Evolutionary conservation across 2,888 invertebrate genomes (phyloP).

Genomic region (Harpalus rubripes): DNA sequence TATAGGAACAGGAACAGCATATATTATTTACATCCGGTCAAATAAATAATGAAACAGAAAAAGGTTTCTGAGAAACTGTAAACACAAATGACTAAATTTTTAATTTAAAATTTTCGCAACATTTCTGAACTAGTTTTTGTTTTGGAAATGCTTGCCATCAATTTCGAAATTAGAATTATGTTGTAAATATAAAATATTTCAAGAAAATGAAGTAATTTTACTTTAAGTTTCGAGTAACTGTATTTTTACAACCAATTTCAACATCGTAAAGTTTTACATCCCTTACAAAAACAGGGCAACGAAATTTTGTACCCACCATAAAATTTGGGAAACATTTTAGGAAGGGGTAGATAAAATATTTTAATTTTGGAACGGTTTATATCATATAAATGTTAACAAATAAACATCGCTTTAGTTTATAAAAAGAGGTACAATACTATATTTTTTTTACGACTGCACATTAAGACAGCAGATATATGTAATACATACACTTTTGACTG

Average conservation of each 20-base stretch:
- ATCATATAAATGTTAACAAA: too few species aligned
- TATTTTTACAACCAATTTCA: slow-evolving; percentile 40
- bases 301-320: too few species aligned
- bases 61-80: not conserved
- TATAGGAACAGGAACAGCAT: slow-evolving; percentile 23
- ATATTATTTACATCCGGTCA: slow-evolving; percentile 5
- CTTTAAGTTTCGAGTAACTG: slow-evolving; percentile 9
- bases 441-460: too few species aligned
- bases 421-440: too few species aligned
- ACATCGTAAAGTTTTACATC: slow-evolving; percentile 34
- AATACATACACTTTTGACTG: too few species aligned
- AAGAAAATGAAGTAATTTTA: slow-evolving; percentile 24
- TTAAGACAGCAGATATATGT: too few species aligned
- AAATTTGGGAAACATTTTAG: too few species aligned
- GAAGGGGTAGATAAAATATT: too few species aligned
- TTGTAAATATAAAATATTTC: slow-evolving; percentile 40
- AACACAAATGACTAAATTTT: not conserved
- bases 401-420: too few species aligned
- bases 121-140: slow-evolving; percentile 27
- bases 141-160: slow-evolving; percentile 2
- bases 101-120: slow-evolving; percentile 14
- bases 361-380: too few species aligned
- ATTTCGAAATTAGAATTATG: slow-evolving; percentile 55
- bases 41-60: slow-evolving; percentile 13
- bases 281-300: not conserved